Evolutionary conservation across 2,113 vertebrate species (phyloP).

Genomic region (Channa argus): DNA sequence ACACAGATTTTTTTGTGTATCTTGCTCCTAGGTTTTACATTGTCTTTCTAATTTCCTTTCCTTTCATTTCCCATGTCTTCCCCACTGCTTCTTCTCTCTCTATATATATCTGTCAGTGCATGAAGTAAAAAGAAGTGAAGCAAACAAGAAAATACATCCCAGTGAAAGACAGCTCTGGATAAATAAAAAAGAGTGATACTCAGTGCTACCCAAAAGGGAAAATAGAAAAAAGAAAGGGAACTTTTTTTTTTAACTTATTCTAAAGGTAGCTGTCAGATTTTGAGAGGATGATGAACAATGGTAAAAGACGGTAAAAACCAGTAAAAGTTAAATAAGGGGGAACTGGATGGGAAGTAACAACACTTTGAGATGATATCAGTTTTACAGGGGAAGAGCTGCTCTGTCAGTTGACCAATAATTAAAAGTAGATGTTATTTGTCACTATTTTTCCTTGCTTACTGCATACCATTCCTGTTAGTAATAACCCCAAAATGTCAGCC

Average conservation of each 20-base stretch:
- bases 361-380: constrained; percentile 11
- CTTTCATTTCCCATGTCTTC: constrained; percentile 29
- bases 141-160: constrained; percentile 61
- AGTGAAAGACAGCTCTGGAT: constrained; percentile 72
- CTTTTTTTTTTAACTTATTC: constrained; percentile 20
- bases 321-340: constrained; percentile 38
- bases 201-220: constrained; percentile 43
- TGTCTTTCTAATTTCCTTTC: neutral
- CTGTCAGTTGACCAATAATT: no score
- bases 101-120: constrained; percentile 63
- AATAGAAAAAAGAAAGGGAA: constrained; percentile 29
- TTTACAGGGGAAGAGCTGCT: neutral
- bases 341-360: constrained; percentile 46
- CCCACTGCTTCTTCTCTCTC: constrained; percentile 6
- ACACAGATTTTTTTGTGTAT: neutral
- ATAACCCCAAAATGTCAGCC: constrained; percentile 32
- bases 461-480: neutral
- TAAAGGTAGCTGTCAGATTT: constrained; percentile 68
- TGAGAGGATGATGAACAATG: constrained; percentile 42
- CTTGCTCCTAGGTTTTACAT: neutral
- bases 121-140: constrained; percentile 56
- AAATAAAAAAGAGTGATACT: constrained; percentile 70
- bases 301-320: constrained; percentile 27
- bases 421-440: no score
- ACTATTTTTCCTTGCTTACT: no score